phyloP scores from a whole-genome alignment of 2,113 vertebrate genomes.

The Plectropomus leopardus region DNA sequence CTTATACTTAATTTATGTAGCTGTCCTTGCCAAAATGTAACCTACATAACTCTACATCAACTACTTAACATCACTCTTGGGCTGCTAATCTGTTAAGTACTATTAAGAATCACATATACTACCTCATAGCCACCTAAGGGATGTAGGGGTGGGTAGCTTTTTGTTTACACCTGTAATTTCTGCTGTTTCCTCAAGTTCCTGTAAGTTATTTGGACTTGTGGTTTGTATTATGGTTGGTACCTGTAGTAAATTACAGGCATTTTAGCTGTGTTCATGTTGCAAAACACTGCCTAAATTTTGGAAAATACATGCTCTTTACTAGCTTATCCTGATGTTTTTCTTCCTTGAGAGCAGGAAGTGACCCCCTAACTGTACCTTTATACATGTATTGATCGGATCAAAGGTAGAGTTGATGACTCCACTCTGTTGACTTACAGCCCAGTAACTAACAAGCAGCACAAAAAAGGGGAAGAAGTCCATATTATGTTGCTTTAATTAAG shows the following conservation, averaged over 20 bases:
- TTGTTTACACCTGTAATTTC: background rate
- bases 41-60: too few species aligned
- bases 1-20: too few species aligned
- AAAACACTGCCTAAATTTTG: background rate
- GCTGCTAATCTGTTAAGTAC: too few species aligned
- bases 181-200: background rate
- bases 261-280: background rate
- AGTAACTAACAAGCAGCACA: constrained; percentile 56
- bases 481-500: constrained; percentile 92
- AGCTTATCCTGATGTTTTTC: constrained; percentile 5
- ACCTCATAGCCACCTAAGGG: background rate
- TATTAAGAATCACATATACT: background rate
- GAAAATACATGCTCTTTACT: background rate
- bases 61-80: too few species aligned
- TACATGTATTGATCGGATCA: constrained; percentile 88
- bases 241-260: background rate
- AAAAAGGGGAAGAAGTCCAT: constrained; percentile 73
- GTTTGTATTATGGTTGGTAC: background rate
- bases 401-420: constrained; percentile 72
- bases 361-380: constrained; percentile 65
- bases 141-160: background rate
- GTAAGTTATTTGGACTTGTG: background rate
- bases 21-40: too few species aligned
- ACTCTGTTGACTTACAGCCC: constrained; percentile 87
- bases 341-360: constrained; percentile 21